A percentile compares a stretch with the other conserved stretches of the same genome.
phyloP scores from a whole-genome alignment of 2,888 invertebrate genomes.

The Coleophora flavipennella region DNA sequence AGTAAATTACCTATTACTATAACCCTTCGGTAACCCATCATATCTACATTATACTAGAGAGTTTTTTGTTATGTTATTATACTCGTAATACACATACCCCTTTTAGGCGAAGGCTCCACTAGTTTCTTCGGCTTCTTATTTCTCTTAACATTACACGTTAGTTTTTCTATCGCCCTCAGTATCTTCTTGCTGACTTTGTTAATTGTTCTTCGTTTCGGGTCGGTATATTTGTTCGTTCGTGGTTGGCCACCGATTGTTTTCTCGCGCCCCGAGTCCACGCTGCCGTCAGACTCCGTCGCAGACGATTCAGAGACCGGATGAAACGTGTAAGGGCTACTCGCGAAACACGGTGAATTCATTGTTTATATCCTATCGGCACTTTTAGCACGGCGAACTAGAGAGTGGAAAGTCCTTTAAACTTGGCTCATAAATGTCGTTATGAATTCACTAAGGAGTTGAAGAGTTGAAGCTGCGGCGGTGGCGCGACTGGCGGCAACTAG shows the following conservation, averaged over 20 bases:
- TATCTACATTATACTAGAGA: too few relatives aligned
- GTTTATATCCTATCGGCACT: not conserved
- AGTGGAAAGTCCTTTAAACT: too few relatives aligned
- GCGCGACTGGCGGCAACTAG: conserved; percentile 41
- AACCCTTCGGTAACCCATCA: too few relatives aligned
- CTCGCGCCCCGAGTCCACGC: conserved; percentile 50
- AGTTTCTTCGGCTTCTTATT: conserved; percentile 40
- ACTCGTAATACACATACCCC: conserved; percentile 25
- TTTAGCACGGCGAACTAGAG: too few relatives aligned
- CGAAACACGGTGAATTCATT: conserved; percentile 61
- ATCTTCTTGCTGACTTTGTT: conserved; percentile 67
- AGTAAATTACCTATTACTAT: too few relatives aligned
- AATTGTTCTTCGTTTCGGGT: conserved; percentile 63
- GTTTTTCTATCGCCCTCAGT: conserved; percentile 54
- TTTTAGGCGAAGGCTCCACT: conserved; percentile 21
- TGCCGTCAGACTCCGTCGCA: conserved; percentile 61
- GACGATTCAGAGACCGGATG: conserved; percentile 61
- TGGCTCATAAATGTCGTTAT: too few relatives aligned
- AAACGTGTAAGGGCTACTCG: conserved; percentile 55
- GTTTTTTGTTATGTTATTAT: not conserved
- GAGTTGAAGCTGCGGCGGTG: conserved; percentile 42
- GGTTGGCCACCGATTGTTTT: conserved; percentile 45
- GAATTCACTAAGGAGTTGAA: conserved; percentile 28
- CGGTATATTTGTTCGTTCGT: conserved; percentile 57
- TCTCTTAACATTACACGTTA: conserved; percentile 56